Evolutionary conservation across 2,888 invertebrate species (phyloP).

Genomic region (Ormyrus nitidulus): DNA sequence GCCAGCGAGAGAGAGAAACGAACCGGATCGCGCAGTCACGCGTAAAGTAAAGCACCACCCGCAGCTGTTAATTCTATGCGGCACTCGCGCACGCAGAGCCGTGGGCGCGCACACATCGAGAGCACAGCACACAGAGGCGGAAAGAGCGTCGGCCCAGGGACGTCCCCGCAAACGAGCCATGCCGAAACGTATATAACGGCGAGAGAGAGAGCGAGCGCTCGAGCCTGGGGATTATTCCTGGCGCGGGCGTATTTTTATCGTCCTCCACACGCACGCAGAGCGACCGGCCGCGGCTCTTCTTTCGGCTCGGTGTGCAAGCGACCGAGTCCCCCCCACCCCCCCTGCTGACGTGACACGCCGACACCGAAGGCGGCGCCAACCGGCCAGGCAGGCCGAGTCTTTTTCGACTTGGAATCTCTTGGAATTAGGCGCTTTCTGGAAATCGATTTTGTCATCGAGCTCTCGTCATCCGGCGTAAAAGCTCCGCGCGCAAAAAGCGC

Average conservation of each 20-base stretch:
- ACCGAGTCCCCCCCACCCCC: too few relatives aligned
- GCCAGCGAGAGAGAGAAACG: slow-evolving; percentile 5
- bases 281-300: slow-evolving; percentile 27
- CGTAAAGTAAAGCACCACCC: slow-evolving; percentile 19
- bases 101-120: too few relatives aligned
- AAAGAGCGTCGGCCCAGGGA: slow-evolving; percentile 21
- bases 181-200: slow-evolving; percentile 34
- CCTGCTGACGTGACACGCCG: too few relatives aligned
- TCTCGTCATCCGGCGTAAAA: too few relatives aligned
- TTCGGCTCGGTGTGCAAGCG: neutral
- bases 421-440: too few relatives aligned
- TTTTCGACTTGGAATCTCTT: too few relatives aligned
- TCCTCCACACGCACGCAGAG: slow-evolving; percentile 30
- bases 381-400: too few relatives aligned
- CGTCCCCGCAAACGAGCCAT: slow-evolving; percentile 52
- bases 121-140: neutral
- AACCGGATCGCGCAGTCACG: slow-evolving; percentile 17
- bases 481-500: too few relatives aligned
- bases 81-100: neutral
- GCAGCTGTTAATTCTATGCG: slow-evolving; percentile 50
- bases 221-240: slow-evolving; percentile 55
- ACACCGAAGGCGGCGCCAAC: too few relatives aligned
- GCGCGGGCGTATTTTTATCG: slow-evolving; percentile 57
- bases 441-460: too few relatives aligned
- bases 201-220: neutral